Evolutionary conservation across 2,113 vertebrate genomes (phyloP).

Genomic region (Apaloderma vittatum): DNA sequence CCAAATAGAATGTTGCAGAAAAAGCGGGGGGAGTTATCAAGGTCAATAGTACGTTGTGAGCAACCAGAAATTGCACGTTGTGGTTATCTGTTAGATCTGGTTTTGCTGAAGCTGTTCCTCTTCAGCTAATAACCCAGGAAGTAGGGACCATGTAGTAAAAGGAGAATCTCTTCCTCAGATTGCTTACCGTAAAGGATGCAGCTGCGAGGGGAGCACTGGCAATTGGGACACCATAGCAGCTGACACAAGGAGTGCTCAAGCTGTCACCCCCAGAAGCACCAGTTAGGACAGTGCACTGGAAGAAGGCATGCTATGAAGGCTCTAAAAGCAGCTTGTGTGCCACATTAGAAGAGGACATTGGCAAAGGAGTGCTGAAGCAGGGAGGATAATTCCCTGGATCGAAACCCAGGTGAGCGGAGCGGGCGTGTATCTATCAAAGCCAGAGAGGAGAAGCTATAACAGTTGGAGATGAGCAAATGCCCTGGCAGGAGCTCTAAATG

Average conservation of each 20-base stretch:
- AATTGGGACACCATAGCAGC: accelerated
- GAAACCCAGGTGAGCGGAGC: neutral
- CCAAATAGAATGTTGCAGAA: neutral
- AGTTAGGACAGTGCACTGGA: too few relatives aligned
- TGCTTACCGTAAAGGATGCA: neutral
- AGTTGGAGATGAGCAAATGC: neutral
- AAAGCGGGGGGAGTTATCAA: neutral
- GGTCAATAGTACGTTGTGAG: neutral
- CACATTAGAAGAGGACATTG: neutral
- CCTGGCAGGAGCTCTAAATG: accelerated
- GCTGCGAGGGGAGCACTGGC: accelerated
- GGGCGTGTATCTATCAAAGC: neutral
- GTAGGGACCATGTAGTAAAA: neutral
- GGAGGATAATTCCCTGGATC: neutral
- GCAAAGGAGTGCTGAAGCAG: neutral
- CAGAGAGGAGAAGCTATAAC: neutral
- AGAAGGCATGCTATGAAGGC: neutral
- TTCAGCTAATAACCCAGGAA: neutral
- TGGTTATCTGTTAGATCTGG: neutral
- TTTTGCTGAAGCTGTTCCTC: neutral
- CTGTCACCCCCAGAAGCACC: neutral
- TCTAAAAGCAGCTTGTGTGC: neutral
- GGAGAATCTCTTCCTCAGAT: neutral
- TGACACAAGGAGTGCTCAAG: neutral
- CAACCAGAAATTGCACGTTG: neutral